phyloP scores from a whole-genome alignment of 2,888 invertebrate species.

The Eupithecia subfuscata region DNA sequence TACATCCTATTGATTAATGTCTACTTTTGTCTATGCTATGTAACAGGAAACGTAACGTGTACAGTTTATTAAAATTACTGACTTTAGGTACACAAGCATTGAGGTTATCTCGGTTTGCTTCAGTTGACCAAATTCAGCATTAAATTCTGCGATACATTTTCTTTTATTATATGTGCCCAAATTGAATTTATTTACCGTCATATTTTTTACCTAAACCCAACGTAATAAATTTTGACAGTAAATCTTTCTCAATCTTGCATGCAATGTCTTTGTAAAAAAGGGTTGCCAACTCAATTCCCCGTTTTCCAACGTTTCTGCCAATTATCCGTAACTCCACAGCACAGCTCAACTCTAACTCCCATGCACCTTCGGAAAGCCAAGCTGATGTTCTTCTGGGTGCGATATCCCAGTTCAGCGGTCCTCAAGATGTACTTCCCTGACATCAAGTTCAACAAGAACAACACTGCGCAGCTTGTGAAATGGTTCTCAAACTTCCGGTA shows the following conservation, averaged over 20 bases:
- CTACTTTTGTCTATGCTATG: neutral
- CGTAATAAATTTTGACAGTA: neutral
- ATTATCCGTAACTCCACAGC: conserved; percentile 91
- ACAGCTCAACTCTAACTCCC: conserved; percentile 98
- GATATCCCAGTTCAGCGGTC: conserved; percentile 99
- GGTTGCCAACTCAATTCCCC: conserved; percentile 8
- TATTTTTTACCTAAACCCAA: neutral
- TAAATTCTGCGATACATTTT: neutral
- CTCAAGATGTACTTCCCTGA: conserved; percentile 99
- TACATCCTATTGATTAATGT: conserved; percentile 29
- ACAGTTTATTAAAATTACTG: neutral
- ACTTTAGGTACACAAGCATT: neutral
- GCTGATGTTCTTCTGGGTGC: conserved; percentile 99
- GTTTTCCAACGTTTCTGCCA: conserved; percentile 36
- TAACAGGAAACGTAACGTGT: neutral
- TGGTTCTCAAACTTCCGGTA: conserved; percentile 99
- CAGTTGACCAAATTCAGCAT: neutral
- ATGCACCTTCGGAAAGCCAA: conserved; percentile 99
- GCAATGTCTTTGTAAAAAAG: neutral
- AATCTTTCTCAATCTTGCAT: neutral
- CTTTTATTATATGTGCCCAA: neutral
- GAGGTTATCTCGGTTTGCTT: neutral
- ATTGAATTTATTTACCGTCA: neutral
- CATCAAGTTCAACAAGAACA: conserved; percentile 99
- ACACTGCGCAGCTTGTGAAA: conserved; percentile 99